Base-by-base conservation (phyloP, 2,797 vertebrate species). In the Hyperoplus immaculatus region DNA sequence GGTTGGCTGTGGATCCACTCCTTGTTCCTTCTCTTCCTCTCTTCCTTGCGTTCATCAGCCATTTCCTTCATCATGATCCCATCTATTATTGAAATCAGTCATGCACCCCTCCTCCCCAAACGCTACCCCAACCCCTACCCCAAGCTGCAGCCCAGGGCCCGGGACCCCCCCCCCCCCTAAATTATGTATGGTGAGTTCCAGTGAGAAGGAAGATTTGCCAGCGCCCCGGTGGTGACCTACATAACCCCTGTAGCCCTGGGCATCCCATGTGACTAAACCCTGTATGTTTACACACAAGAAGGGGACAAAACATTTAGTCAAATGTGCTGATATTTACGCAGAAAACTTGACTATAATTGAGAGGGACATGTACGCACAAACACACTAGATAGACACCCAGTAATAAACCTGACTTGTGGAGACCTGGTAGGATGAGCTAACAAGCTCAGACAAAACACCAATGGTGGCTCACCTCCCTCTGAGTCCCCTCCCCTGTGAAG, bases 41-140 rank as follows among this genome's bases (percentile, higher is more conserved):
- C 69, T 54, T 41, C 73, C 76, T 75, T 74, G 71, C 85, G 87
- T 91, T 84, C 90, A 84, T 92, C 90, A 85, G 85, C 85, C 88
- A 85, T 72, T 90, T 85, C 85, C 87, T 92, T 83, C 89, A 92
- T 82, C 83, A 80, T 49, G 81, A 92, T 88, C 87, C 85, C 91
- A 95, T 96, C 88, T 94, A 95, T 96, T 95, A 96, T 95, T 95
- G 86, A 96, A 95, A 93, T 77, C 92, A 93, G 92, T 84, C 91
- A 80, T 78, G 85, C 86, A 81, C 89, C 86, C 86, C 81, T 75
- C 75, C 84, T 71, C 68, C 77, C 79, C 10, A 29, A 29, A 29
- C 15, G 50, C 75, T 80, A 29, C 67, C 82, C 84, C 80, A 75
- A 85, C 83, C 81, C 67, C 58, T 82, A 80, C 74, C 86, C 75